These are phyloP conservation scores for Hymenopus coronatus DNA, from an alignment of 2,888 invertebrate species.

Conservation along the genomic window DNA sequence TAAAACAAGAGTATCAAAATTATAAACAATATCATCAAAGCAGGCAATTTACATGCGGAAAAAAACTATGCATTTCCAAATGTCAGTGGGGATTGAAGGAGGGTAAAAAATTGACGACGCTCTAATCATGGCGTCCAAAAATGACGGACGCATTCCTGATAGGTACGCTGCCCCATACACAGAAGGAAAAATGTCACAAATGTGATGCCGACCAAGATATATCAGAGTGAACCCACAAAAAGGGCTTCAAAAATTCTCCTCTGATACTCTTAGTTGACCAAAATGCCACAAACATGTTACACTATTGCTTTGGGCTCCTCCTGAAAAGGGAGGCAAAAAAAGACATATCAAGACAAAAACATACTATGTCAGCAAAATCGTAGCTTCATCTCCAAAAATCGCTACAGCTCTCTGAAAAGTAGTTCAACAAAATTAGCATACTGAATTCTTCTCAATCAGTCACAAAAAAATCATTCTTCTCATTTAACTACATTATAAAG, in stretches of 20 bases:
- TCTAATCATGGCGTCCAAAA: conserved; percentile 31
- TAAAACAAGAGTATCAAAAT: conserved; percentile 44
- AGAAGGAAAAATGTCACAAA: conserved; percentile 82
- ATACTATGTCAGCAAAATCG: conserved; percentile 35
- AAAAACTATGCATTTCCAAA: conserved; percentile 35
- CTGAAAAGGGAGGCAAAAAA: conserved; percentile 43
- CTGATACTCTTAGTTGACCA: conserved; percentile 43
- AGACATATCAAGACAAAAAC: conserved; percentile 34
- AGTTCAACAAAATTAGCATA: conserved; percentile 35
- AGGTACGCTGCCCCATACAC: conserved; percentile 83
- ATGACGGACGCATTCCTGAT: conserved; percentile 29
- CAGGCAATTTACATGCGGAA: conserved; percentile 36
- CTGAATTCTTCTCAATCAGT: conserved; percentile 12
- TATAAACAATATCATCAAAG: conserved; percentile 36
- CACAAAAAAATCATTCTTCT: conserved; percentile 25
- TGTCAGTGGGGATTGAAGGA: conserved; percentile 33
- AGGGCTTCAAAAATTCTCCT: conserved; percentile 44
- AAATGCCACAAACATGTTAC: conserved; percentile 43
- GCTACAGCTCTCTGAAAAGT: conserved; percentile 35
- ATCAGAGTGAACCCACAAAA: conserved; percentile 32
- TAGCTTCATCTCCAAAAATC: conserved; percentile 34
- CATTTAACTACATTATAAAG: conserved; percentile 25
- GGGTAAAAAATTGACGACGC: conserved; percentile 32
- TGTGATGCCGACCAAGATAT: conserved; percentile 32
- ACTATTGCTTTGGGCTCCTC: conserved; percentile 40